These are phyloP conservation scores for Dryomyza anilis DNA, from an alignment of 2,888 invertebrate species.

Conservation along the genomic window DNA sequence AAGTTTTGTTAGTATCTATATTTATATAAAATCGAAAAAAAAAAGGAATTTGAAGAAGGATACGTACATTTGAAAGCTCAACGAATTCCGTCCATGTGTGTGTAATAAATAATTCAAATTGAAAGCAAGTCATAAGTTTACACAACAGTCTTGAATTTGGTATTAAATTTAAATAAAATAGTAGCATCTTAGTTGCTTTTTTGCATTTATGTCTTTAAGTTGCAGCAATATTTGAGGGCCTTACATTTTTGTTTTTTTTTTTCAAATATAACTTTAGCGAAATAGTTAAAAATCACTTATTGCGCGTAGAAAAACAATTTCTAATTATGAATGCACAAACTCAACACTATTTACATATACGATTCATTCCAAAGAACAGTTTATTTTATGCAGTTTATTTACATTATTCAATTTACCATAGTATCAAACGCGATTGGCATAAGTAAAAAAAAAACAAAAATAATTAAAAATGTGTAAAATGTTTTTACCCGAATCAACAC, in stretches of 20 bases:
- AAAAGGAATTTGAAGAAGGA: neutral
- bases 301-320: conserved; percentile 12
- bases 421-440: conserved; percentile 22
- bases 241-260: neutral
- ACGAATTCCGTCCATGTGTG: conserved; percentile 42
- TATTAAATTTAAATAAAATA: conserved; percentile 27
- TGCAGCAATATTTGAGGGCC: neutral
- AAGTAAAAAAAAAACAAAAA: conserved; percentile 5
- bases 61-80: conserved; percentile 33
- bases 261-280: too few species aligned
- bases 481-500: too few species aligned
- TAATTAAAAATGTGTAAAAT: too few species aligned
- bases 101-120: too few species aligned
- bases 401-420: too few species aligned
- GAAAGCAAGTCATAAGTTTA: too few species aligned
- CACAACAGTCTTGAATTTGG: too few species aligned
- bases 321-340: conserved; percentile 7
- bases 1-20: too few species aligned
- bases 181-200: neutral
- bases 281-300: conserved; percentile 52
- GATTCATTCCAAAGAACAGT: conserved; percentile 60
- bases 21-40: too few species aligned
- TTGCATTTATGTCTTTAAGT: neutral
- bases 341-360: conserved; percentile 40
- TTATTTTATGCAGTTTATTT: too few species aligned